Base-by-base conservation (phyloP, 2,888 invertebrate genomes). In the Cephus spinipes region DNA sequence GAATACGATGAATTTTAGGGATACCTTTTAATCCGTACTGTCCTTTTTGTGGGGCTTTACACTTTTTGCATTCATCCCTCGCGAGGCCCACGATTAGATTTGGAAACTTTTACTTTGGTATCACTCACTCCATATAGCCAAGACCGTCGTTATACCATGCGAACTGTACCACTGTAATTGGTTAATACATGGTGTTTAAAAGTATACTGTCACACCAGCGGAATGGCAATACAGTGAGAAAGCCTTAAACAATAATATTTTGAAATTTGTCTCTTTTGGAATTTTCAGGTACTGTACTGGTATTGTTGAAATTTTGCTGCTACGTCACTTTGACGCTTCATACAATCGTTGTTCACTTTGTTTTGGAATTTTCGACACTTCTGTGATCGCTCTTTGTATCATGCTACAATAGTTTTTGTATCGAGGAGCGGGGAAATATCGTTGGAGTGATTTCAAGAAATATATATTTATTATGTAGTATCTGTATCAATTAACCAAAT, bases 1-100 rank as follows among this genome's bases (percentile, higher is more conserved):
- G 80, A 80, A 76, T 76, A 78, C 74, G 80, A 84, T 82, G 69
- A 81, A 73, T 83, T 83, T 83, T 82, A 80, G 83, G 84, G 80
- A 76, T 83, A 81, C 80, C 80, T 75, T 82, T 85, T 81, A 40
- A 75, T 77, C 55, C 12, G 77, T 40, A 4, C n/a, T 69, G 6
- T 36, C 40, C 74, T 77, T 30, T 15, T 71, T 9, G 2, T 9
- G 6, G 9, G 23, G 23, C 6, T 23, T 55, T 15, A 23, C 1
- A 9, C 23, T 2, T 55, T 55, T 40, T 40, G 6, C 9, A 23
- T 23, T 9, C 55, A 9, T 55, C 23, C 23, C 23, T 55, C 23
- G 55, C 55, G 23, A 23, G 23, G 9, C 0, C 23, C 55, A 23
- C 23, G 9, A 55, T 55, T 9, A 9, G 9, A 55, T 55, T 55